Conservation (phyloP, 2,113 vertebrate species). For the Ammodytes dubius region DNA sequence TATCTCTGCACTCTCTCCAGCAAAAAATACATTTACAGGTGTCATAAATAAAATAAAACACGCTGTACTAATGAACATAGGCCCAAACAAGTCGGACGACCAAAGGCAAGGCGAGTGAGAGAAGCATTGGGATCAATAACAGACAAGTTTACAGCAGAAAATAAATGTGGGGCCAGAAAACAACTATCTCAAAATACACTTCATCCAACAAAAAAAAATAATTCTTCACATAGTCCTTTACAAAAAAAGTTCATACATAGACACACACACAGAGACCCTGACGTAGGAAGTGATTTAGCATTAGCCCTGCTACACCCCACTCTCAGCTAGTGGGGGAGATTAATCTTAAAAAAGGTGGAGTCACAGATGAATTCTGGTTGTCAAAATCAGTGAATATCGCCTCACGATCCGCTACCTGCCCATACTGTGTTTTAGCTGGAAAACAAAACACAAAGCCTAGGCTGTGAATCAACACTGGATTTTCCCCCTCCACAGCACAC, state of each 20-base stretch:
- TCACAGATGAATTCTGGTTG: too few species aligned
- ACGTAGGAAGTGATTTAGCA: neutral
- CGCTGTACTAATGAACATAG: slow-evolving; percentile 43
- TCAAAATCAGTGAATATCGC: too few species aligned
- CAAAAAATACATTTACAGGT: slow-evolving; percentile 49
- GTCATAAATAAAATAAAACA: slow-evolving; percentile 2
- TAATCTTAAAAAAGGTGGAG: neutral
- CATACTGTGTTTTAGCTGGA: too few species aligned
- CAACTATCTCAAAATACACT: slow-evolving; percentile 38
- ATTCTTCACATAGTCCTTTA: slow-evolving; percentile 7
- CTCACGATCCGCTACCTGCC: too few species aligned
- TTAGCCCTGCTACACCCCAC: neutral
- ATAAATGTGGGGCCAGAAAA: slow-evolving; percentile 23
- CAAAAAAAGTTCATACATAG: neutral
- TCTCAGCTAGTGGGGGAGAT: neutral
- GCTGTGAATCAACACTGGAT: too few species aligned
- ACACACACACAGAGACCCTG: slow-evolving; percentile 2
- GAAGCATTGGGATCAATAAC: slow-evolving; percentile 42
- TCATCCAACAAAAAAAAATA: too few species aligned
- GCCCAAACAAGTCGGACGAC: slow-evolving; percentile 22
- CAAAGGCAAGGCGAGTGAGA: neutral
- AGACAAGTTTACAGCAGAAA: slow-evolving; percentile 70
- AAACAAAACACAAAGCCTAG: too few species aligned
- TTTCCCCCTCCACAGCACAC: too few species aligned
- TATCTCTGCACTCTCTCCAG: slow-evolving; percentile 18